Conservation (phyloP, 64 coral and sea anemone species). For the Actinia tenebrosa region DNA sequence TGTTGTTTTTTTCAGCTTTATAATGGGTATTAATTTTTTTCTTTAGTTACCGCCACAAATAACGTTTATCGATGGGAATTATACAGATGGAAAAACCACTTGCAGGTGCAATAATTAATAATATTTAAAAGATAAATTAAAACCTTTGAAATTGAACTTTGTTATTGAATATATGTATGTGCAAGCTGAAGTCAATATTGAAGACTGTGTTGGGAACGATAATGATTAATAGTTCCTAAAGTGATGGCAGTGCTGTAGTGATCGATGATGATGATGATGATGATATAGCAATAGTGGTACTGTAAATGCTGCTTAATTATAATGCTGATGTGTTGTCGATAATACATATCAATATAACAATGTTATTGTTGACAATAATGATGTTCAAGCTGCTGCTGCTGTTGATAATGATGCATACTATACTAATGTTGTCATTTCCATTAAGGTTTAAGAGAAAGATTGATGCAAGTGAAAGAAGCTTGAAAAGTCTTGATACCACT, state of each 20-base stretch:
- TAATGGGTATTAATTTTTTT: not conserved
- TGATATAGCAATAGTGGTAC: not conserved
- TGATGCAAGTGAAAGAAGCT: not conserved
- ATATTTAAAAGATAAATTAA: too few species aligned
- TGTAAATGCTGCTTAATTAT: not conserved
- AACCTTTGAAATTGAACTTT: not conserved
- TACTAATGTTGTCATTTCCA: not conserved
- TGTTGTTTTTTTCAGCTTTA: not conserved
- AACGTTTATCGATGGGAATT: not conserved
- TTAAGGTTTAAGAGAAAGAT: constrained; percentile 16
- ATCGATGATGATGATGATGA: not conserved
- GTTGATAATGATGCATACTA: not conserved
- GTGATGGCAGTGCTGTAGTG: too few species aligned
- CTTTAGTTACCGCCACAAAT: not conserved
- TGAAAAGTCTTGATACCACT: not conserved
- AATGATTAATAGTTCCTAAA: too few species aligned
- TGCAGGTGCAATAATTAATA: not conserved
- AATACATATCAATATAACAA: not conserved
- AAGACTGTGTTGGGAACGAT: too few species aligned
- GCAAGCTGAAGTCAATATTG: too few species aligned
- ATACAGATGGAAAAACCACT: not conserved
- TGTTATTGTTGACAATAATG: not conserved
- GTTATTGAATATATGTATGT: too few species aligned
- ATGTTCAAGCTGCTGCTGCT: not conserved
- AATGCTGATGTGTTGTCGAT: too few species aligned